Base-by-base conservation (phyloP, 2,797 vertebrate species). In the Threskiornis aethiopicus region DNA sequence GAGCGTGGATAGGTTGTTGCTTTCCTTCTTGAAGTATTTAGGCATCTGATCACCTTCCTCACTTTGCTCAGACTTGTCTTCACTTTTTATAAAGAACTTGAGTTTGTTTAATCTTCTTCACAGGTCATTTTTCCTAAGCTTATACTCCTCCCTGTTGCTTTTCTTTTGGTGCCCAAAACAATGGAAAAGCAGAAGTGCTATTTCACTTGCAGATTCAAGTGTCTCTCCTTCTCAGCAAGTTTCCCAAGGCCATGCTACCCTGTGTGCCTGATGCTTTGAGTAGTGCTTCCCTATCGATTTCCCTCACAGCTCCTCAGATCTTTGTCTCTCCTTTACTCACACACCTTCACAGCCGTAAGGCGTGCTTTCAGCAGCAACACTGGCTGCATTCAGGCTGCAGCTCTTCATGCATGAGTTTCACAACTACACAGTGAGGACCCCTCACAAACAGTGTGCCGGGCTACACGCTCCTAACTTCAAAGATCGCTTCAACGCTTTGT, bases 121-220 rank as follows among this genome's bases (percentile, higher is more conserved):
- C 11, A 47, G 21, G 18, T 41, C 31, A 25, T 59, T 37, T 52
- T 77, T 24, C 29, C 58, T 33, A 54, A 47, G 31, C 39, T 82
- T 52, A 16, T 6, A 3, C 16, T 77, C 25, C 28, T 35, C 20
- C 46, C 46, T 47, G n/a, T 37, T 29, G 44, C 29, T 57, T 33
- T 41, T 47, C 35, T 59, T 54, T 37, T 16, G 29, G 46, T 37
- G 52, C 26, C 58, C 39, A 35, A 47, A 59, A 28, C 18, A 47
- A 41, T 1, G 7, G 39, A 33, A 71, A 66, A 78, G 2, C 18
- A 18, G 0, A 4, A 44, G 49, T 1, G 19, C 25, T 18, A 4
- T 22, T 54, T 52, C 2, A 1, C n/a, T 21, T 11, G n/a, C 71
- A 47, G 52, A n/a, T 28, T 29, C 42, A 33, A 8, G 25, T 1